Conservation (phyloP, 2,888 invertebrate species). For the Dasypogon diadema region DNA sequence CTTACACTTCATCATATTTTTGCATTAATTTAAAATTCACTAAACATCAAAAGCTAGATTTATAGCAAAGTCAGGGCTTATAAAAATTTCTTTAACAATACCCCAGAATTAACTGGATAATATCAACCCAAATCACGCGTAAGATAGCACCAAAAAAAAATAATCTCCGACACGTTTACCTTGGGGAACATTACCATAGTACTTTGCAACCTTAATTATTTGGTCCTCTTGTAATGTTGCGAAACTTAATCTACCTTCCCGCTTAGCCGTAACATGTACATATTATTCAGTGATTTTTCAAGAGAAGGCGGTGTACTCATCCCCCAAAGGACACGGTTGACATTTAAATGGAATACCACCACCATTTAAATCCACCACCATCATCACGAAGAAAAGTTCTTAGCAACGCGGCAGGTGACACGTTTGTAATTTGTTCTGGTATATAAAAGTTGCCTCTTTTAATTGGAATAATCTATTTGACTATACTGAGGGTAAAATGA, state of each 20-base stretch:
- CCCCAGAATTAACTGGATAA: too few relatives aligned
- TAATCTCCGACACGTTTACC: neutral
- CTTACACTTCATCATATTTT: too few relatives aligned
- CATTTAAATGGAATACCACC: neutral
- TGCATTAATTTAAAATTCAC: too few relatives aligned
- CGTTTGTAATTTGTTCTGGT: conserved; percentile 22
- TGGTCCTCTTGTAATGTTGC: conserved; percentile 16
- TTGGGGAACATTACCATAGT: neutral
- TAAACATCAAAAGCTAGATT: too few relatives aligned
- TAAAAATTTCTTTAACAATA: too few relatives aligned
- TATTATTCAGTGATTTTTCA: neutral
- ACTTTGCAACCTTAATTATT: conserved; percentile 22
- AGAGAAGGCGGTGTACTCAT: neutral
- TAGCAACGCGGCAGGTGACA: conserved; percentile 25
- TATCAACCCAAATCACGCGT: neutral
- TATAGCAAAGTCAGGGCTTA: too few relatives aligned
- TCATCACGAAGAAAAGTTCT: neutral
- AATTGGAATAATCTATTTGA: conserved; percentile 27
- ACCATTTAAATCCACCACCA: neutral
- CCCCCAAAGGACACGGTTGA: neutral
- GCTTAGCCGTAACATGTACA: conserved; percentile 1
- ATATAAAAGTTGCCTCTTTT: conserved; percentile 28
- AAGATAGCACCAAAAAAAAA: neutral
- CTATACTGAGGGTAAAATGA: neutral
- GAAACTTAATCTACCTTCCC: conserved; percentile 5